phyloP scores from a whole-genome alignment of 2,888 invertebrate genomes.

The Trachelus tabidus region DNA sequence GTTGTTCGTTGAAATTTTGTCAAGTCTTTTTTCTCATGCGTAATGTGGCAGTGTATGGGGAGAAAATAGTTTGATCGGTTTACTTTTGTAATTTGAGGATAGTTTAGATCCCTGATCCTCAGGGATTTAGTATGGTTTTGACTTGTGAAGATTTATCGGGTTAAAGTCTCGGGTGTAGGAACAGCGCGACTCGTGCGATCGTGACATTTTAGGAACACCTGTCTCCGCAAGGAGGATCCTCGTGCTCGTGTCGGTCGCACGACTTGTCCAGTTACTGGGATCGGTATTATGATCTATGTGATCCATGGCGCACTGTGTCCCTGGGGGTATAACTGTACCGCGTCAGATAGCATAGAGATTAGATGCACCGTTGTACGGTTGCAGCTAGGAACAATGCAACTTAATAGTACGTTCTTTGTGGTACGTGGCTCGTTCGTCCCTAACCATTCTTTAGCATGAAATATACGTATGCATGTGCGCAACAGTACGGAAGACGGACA shows the following conservation, averaged over 20 bases:
- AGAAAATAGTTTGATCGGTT: too few relatives aligned
- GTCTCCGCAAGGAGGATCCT: conserved; percentile 20
- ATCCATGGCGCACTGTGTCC: conserved; percentile 27
- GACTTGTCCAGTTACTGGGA: conserved; percentile 48
- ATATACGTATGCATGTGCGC: too few relatives aligned
- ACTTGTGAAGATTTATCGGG: too few relatives aligned
- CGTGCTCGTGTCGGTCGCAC: conserved; percentile 52
- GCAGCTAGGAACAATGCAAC: conserved; percentile 47
- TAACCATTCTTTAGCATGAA: conserved; percentile 19
- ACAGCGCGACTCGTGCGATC: background rate
- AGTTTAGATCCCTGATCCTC: too few relatives aligned
- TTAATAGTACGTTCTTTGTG: conserved; percentile 39
- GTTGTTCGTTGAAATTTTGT: too few relatives aligned
- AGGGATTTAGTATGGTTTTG: too few relatives aligned
- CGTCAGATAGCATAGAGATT: conserved; percentile 48
- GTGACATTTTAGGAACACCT: conserved; percentile 41
- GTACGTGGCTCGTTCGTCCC: conserved; percentile 30
- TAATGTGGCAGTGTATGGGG: too few relatives aligned
- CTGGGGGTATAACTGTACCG: conserved; percentile 57
- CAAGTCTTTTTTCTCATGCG: too few relatives aligned
- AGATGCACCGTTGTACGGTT: conserved; percentile 58
- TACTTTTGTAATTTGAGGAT: too few relatives aligned
- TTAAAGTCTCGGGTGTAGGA: background rate
- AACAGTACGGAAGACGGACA: too few relatives aligned
- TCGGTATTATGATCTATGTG: conserved; percentile 54